These are phyloP conservation scores for Argya squamiceps DNA, from an alignment of 2,797 vertebrate genomes.

Conservation along the genomic window DNA sequence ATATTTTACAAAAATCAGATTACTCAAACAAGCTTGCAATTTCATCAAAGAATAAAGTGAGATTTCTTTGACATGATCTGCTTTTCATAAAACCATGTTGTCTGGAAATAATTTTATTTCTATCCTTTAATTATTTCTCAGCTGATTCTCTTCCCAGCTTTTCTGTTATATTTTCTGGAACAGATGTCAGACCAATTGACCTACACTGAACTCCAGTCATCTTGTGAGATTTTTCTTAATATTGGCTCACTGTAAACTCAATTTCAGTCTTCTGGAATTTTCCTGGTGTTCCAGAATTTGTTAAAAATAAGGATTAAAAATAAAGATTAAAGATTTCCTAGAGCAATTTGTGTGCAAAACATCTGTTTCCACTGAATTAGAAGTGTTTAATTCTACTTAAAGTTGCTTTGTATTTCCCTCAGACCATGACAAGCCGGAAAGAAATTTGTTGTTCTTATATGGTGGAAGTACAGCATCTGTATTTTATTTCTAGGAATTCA, in stretches of 20 bases:
- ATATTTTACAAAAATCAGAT: slow-evolving; percentile 58
- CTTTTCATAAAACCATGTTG: slow-evolving; percentile 37
- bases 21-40: slow-evolving; percentile 47
- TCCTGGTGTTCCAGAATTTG: background rate
- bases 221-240: background rate
- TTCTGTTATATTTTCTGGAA: slow-evolving; percentile 20
- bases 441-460: background rate
- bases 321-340: slow-evolving; percentile 19
- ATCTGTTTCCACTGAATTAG: background rate
- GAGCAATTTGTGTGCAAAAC: background rate
- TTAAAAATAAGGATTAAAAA: slow-evolving; percentile 1
- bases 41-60: slow-evolving; percentile 55
- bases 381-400: background rate
- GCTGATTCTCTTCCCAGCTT: slow-evolving; percentile 30
- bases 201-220: background rate
- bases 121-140: slow-evolving; percentile 58
- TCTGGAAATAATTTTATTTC: slow-evolving; percentile 53
- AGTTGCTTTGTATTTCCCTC: background rate
- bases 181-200: slow-evolving; percentile 47
- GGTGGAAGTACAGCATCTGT: background rate
- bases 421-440: background rate
- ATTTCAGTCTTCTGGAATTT: slow-evolving; percentile 2
- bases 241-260: background rate
- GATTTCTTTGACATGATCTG: slow-evolving; percentile 60
- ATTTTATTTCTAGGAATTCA: background rate